These are phyloP conservation scores for Pyxicephalus adspersus DNA, from an alignment of 2,113 vertebrate genomes.

Conservation along the genomic window DNA sequence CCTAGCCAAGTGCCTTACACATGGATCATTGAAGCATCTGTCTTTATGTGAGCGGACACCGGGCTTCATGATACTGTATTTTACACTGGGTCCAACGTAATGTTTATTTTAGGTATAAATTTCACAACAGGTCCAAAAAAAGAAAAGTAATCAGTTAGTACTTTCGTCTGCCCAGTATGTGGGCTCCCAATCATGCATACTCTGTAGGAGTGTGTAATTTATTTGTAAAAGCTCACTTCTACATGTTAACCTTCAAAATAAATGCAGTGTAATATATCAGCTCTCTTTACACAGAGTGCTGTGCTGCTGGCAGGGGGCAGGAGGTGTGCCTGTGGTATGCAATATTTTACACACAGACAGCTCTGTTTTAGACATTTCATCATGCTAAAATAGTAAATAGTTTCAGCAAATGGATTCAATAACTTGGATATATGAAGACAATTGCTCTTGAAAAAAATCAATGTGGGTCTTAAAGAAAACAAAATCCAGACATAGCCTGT, in stretches of 20 bases:
- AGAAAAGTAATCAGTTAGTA: background rate
- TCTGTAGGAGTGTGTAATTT: conserved; percentile 26
- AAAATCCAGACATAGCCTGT: conserved; percentile 36
- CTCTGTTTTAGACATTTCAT: conserved; percentile 24
- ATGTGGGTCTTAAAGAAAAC: conserved; percentile 19
- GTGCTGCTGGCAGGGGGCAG: conserved; percentile 11
- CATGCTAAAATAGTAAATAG: conserved; percentile 5
- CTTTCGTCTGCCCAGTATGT: background rate
- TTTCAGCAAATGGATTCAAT: conserved; percentile 38
- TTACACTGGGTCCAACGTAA: background rate
- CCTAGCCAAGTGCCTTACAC: too few relatives aligned
- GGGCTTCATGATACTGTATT: too few relatives aligned
- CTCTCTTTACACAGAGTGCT: background rate
- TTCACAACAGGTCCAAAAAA: background rate
- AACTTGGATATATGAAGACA: conserved; percentile 35
- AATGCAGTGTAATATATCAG: conserved; percentile 19
- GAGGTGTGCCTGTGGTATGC: background rate
- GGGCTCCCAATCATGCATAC: background rate
- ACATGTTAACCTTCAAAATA: conserved; percentile 31
- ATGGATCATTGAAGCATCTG: too few relatives aligned
- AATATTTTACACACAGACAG: conserved; percentile 29
- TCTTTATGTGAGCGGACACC: too few relatives aligned
- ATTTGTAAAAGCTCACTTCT: conserved; percentile 35
- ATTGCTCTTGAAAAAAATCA: conserved; percentile 5
- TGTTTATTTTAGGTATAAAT: background rate